Percentiles rank a stretch among this genome's conserved stretches.
These are phyloP conservation scores for Drosophila sucinea DNA, from an alignment of 1,140 invertebrate genomes.

Conservation along the genomic window DNA sequence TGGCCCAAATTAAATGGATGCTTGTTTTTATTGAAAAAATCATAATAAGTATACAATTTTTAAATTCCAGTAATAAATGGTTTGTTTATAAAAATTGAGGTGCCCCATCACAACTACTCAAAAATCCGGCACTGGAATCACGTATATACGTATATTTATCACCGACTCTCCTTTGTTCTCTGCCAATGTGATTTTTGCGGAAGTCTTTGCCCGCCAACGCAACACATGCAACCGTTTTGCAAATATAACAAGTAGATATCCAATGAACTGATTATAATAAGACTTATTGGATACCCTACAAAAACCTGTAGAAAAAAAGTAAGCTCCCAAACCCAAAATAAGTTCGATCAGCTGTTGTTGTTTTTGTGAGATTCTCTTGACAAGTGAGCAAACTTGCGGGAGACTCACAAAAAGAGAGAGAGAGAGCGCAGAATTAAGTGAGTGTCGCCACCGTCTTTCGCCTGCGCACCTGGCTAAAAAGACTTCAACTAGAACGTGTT, in stretches of 20 bases:
- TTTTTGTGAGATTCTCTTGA: conserved; percentile 14
- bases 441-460: conserved; percentile 32
- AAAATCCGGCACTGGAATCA: neutral
- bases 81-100: neutral
- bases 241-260: conserved; percentile 43
- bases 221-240: conserved; percentile 69
- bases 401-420: conserved; percentile 5
- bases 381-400: neutral
- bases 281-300: conserved; percentile 21
- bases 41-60: too few species aligned
- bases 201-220: conserved; percentile 75
- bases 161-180: conserved; percentile 54
- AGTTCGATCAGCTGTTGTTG: conserved; percentile 62
- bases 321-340: conserved; percentile 2
- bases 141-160: conserved; percentile 12
- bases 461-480: conserved; percentile 45
- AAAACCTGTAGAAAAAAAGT: neutral
- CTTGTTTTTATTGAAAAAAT: too few species aligned
- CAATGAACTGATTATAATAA: conserved; percentile 9
- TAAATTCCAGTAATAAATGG: too few species aligned
- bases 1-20: too few species aligned
- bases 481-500: conserved; percentile 56
- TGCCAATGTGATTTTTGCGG: conserved; percentile 42
- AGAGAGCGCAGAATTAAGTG: neutral
- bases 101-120: neutral